These are phyloP conservation scores for Aplochiton taeniatus DNA, from an alignment of 2,797 vertebrate species.

Conservation along the genomic window DNA sequence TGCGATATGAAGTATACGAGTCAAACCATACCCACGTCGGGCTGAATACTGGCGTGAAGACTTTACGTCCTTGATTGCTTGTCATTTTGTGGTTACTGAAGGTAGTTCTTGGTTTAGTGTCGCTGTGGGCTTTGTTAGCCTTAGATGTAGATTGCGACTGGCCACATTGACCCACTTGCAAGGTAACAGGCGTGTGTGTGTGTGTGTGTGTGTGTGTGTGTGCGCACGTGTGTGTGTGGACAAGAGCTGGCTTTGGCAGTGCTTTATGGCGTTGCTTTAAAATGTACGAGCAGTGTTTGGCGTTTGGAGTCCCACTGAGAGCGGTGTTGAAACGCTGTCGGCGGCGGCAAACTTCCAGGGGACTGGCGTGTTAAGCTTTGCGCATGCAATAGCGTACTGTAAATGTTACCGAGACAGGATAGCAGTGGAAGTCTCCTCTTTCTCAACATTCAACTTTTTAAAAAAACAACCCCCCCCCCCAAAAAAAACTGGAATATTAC, in stretches of 20 bases:
- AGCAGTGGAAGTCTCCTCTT: too few relatives aligned
- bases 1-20: too few relatives aligned
- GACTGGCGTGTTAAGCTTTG: neutral
- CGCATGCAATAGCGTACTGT: too few relatives aligned
- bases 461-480: too few relatives aligned
- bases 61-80: neutral
- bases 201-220: too few relatives aligned
- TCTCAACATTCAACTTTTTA: too few relatives aligned
- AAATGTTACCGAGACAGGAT: too few relatives aligned
- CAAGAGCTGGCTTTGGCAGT: neutral
- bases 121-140: constrained; percentile 30
- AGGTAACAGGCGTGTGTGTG: constrained; percentile 35
- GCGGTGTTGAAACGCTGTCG: constrained; percentile 16
- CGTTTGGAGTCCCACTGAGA: constrained; percentile 28
- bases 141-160: constrained; percentile 49
- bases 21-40: neutral
- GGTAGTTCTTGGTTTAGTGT: constrained; percentile 35
- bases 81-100: neutral
- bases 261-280: constrained; percentile 35
- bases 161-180: constrained; percentile 67
- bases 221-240: neutral
- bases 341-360: neutral
- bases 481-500: too few relatives aligned
- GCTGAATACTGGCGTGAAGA: neutral
- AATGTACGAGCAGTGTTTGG: constrained; percentile 4